Conservation (phyloP, 2,888 invertebrate genomes). For the Caenorhabditis uteleia region DNA sequence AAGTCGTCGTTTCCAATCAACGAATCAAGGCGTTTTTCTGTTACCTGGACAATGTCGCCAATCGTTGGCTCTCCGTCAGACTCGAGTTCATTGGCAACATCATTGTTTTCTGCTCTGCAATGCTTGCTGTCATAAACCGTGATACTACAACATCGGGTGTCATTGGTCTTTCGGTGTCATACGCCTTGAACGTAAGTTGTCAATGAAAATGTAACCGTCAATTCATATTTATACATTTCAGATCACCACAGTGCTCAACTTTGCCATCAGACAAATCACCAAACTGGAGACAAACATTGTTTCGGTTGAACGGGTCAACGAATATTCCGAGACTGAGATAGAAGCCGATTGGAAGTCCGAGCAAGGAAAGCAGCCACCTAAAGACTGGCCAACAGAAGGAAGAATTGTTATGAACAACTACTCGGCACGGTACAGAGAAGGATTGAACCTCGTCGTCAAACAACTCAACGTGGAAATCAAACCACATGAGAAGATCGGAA, state of each 20-base stretch:
- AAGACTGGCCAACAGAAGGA: conserved; percentile 84
- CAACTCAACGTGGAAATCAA: conserved; percentile 74
- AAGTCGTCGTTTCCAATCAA: conserved; percentile 63
- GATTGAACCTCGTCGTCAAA: conserved; percentile 75
- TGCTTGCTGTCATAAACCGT: conserved; percentile 82
- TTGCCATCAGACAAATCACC: conserved; percentile 93
- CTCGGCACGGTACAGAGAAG: conserved; percentile 81
- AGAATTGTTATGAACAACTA: conserved; percentile 82
- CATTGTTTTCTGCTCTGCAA: conserved; percentile 89
- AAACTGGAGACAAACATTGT: conserved; percentile 97
- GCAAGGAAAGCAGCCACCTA: conserved; percentile 74
- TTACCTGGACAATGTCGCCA: conserved; percentile 67
- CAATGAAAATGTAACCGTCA: background rate
- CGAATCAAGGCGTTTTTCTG: conserved; percentile 66
- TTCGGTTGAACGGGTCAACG: conserved; percentile 82
- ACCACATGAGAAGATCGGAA: conserved; percentile 74
- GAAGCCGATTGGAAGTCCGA: conserved; percentile 73
- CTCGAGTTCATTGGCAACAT: conserved; percentile 95
- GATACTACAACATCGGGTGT: conserved; percentile 74
- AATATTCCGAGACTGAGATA: conserved; percentile 61
- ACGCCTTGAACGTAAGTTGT: conserved; percentile 70
- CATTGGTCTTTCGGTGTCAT: conserved; percentile 74
- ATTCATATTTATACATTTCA: conserved; percentile 69
- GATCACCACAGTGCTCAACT: conserved; percentile 93
- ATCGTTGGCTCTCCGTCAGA: conserved; percentile 86